Evolutionary conservation across 2,888 invertebrate genomes (phyloP).

Genomic region (Phragmatobia fuliginosa): DNA sequence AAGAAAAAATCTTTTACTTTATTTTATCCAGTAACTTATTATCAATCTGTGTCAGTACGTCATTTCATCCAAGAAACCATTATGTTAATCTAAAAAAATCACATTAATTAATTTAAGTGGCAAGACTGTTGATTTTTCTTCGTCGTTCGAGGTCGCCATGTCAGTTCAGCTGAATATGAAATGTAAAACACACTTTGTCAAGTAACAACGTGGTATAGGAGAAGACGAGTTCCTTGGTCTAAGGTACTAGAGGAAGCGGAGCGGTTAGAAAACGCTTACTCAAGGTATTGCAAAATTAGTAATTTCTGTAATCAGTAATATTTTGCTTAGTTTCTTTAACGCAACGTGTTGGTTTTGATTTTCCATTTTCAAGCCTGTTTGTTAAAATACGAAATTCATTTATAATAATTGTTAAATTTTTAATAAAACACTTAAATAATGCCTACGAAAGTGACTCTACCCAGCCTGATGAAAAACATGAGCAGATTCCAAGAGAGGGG

Average conservation of each 20-base stretch:
- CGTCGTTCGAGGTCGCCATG: conserved; percentile 23
- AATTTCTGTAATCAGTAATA: too few species aligned
- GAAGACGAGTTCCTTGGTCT: conserved; percentile 22
- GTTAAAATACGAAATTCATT: too few species aligned
- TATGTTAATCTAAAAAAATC: conserved; percentile 6
- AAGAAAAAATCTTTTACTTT: neutral
- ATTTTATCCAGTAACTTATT: neutral
- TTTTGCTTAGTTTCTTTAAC: too few species aligned
- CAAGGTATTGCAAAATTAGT: neutral
- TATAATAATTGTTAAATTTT: too few species aligned
- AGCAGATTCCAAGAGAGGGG: too few species aligned
- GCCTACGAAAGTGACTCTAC: too few species aligned
- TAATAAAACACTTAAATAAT: too few species aligned
- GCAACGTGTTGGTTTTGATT: too few species aligned
- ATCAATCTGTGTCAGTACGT: neutral
- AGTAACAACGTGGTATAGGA: conserved; percentile 45
- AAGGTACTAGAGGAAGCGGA: conserved; percentile 15
- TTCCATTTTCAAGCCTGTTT: too few species aligned
- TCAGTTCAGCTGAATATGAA: conserved; percentile 50
- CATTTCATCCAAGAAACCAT: neutral
- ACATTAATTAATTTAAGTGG: conserved; percentile 23
- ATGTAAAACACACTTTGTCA: conserved; percentile 57
- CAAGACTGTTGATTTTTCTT: conserved; percentile 42
- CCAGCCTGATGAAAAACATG: too few species aligned
- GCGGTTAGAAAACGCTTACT: neutral